Base-by-base conservation (phyloP, 2,113 vertebrate species). In the Falcunculus frontatus region DNA sequence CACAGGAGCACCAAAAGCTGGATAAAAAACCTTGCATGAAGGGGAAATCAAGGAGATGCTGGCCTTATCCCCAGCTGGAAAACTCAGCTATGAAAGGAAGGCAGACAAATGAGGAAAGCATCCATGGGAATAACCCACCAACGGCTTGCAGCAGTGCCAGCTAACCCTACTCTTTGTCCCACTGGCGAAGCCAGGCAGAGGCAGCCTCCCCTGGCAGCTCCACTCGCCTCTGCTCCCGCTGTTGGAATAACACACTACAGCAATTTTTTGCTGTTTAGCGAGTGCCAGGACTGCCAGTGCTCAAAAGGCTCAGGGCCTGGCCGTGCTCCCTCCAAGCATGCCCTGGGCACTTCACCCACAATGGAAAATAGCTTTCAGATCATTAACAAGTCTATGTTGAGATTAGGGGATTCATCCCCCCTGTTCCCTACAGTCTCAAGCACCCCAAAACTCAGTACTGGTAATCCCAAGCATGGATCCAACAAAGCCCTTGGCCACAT, bases 251-350 rank as follows among this genome's bases (percentile, higher is more conserved):
- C 9, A 9, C 13, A 0, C 62, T 26, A n/a, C 3, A 1, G 59
- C 30, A 37, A 42, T 42, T 56, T 79, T 60, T 75, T 73, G 26
- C 70, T 46, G 47, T 79, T 69, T 62, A 76, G 79, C 0, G 2
- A 74, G 37, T 27, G 52, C 4, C 1, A 64, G 56, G 22, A 39
- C 65, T 55, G 55, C 41, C 63, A 63, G 39, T 0, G 0, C 52
- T 64, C 7, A 0, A 64, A 62, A 26, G 39, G 80, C 59, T 89
- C 90, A 67, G 52, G 80, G 80, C 21, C 87, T 42, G 39, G 29
- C 53, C 6, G 0, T 63, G 49, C 12, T 63, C 37, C 35, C 9
- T 5, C 46, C 0, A 0, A 67, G 46, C 9, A 4, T 12, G 7
- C 23, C 37, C 85, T 5, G 7, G 50, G 55, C 50, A 14, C 42